Evolutionary conservation across 2,797 vertebrate genomes (phyloP).

Genomic region (Takifugu ocellatus): DNA sequence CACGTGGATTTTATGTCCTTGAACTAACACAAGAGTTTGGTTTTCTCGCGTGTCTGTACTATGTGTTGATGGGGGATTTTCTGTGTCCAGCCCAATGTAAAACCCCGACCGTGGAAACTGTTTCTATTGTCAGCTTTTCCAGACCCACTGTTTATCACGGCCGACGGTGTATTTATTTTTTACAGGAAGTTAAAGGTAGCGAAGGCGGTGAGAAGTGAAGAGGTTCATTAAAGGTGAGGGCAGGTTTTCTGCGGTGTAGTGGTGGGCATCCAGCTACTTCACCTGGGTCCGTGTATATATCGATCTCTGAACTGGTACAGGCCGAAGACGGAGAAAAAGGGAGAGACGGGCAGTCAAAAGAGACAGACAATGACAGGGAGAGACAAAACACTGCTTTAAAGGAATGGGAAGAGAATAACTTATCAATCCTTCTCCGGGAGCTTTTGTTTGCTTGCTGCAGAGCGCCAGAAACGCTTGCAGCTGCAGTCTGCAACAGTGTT

Average conservation of each 20-base stretch:
- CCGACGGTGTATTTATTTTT: conserved; percentile 20
- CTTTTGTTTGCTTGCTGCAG: conserved; percentile 15
- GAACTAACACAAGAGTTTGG: too few relatives aligned
- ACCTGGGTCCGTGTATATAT: conserved; percentile 44
- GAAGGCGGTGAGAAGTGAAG: conserved; percentile 16
- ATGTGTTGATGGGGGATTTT: too few relatives aligned
- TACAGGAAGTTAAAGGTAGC: conserved; percentile 10
- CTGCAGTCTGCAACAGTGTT: conserved; percentile 31
- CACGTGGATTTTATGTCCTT: too few relatives aligned
- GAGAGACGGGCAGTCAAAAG: neutral
- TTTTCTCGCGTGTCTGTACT: too few relatives aligned
- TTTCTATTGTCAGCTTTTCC: conserved; percentile 6
- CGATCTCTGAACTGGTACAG: conserved; percentile 40
- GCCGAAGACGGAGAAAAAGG: conserved; percentile 26
- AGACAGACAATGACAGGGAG: conserved; percentile 5
- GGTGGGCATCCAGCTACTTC: conserved; percentile 50
- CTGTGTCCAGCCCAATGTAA: too few relatives aligned
- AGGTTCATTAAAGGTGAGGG: conserved; percentile 48
- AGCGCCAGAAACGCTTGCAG: conserved; percentile 7
- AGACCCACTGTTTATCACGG: conserved; percentile 13
- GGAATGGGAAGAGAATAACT: conserved; percentile 3
- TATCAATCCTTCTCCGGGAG: conserved; percentile 1
- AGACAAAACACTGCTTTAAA: conserved; percentile 6
- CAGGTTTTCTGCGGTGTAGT: conserved; percentile 37
- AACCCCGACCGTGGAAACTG: conserved; percentile 1